Evolutionary conservation across 1,140 invertebrate genomes (phyloP).

Genomic region (Hesperophylax magnus): DNA sequence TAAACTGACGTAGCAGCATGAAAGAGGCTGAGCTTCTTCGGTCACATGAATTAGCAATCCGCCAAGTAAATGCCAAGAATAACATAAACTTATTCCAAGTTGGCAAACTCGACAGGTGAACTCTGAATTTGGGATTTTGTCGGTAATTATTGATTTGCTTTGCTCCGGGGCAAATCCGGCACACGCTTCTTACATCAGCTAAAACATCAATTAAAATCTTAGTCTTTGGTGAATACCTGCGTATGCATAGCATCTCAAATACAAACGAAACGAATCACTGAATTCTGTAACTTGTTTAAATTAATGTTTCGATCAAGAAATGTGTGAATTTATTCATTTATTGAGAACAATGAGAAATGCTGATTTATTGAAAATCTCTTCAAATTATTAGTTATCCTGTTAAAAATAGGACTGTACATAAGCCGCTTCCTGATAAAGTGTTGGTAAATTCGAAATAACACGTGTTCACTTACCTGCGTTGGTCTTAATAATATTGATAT

Average conservation of each 20-base stretch:
- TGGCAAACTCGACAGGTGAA: constrained; percentile 44
- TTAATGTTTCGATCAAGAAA: too few relatives aligned
- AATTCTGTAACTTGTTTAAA: too few relatives aligned
- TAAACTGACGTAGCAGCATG: neutral
- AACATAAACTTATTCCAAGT: constrained; percentile 45
- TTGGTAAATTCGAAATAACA: too few relatives aligned
- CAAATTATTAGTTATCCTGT: too few relatives aligned
- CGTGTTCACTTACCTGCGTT: too few relatives aligned
- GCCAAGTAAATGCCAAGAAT: constrained; percentile 47
- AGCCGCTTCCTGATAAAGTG: too few relatives aligned
- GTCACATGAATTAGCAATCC: constrained; percentile 48
- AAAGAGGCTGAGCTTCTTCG: constrained; percentile 13
- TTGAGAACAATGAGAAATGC: too few relatives aligned
- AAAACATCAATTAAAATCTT: constrained; percentile 42
- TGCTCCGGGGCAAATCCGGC: constrained; percentile 14
- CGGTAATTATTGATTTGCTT: constrained; percentile 47
- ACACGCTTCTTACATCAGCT: neutral
- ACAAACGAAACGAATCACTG: neutral
- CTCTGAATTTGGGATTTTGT: constrained; percentile 41
- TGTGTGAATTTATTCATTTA: too few relatives aligned
- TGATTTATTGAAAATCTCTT: too few relatives aligned
- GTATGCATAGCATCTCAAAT: neutral
- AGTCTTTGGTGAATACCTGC: constrained; percentile 14
- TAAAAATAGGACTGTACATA: too few relatives aligned
- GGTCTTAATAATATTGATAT: too few relatives aligned